Evolutionary conservation across 2,888 invertebrate species (phyloP), one percentile per base, ranked within the genome.

Genomic region (Cataglyphis cursor): DNA sequence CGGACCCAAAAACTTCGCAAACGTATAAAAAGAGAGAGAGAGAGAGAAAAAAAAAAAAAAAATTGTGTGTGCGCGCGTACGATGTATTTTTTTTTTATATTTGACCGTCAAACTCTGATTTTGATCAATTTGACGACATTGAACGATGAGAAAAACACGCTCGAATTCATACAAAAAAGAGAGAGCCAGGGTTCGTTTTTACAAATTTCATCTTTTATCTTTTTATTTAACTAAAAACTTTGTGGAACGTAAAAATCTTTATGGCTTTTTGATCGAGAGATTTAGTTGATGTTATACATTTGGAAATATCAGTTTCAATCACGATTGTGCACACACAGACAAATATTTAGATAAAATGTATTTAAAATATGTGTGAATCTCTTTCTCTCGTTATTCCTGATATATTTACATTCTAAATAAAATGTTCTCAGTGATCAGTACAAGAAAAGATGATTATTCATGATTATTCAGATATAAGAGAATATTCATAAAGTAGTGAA

Each of bases 71-170:
- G 12, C 41, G 41, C 41, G 41, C 44, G 15, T 48, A 5, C 18
- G 1, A 1, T 5, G 8, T 51, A 8, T 51, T 8, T 51, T 51
- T 62, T 48, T 59, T 28, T 24, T 72, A 48, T 89, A 72, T 83
- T 87, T 88, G 65, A 76, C 70, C 9, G 44, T 48, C 65, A 44
- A 70, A 51, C 8, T 21, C 24, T 51, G 64, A 87, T 65, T 82
- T 21, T 73, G 66, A 48, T 15, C 61, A 66, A 59, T 83, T 78
- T 61, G 41, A 1, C 76, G 85, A 89, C 89, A 89, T 78, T 85
- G 87, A 89, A 51, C 66, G 84, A 88, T 87, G 85, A 35, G 68
- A 24, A 24, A 21, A 18, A 65, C 15, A n/a, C 21, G 8, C 5
- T 15, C 21, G 21, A 18, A 28, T 31, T 59, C 57, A 41, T 31